A percentile compares a stretch with the other conserved stretches of the same genome.
Evolutionary conservation across 2,113 vertebrate species (phyloP).

Genomic region (Silurus glanis): DNA sequence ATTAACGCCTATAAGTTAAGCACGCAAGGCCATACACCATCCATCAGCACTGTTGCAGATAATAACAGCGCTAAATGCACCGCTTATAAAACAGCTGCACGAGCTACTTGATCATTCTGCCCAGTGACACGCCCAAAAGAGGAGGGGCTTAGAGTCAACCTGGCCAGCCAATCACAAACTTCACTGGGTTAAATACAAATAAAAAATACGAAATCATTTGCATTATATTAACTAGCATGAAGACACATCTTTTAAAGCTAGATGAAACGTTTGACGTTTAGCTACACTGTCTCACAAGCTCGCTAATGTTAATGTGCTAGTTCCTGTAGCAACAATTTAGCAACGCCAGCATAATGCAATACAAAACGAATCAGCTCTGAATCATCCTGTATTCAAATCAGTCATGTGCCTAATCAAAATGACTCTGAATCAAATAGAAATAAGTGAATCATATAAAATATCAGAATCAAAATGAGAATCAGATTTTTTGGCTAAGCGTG

Average conservation of each 20-base stretch:
- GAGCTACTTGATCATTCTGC: neutral
- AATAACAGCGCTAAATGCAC: neutral
- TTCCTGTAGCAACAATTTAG: neutral
- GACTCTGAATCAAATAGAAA: neutral
- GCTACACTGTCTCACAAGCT: too few relatives aligned
- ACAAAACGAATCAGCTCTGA: neutral
- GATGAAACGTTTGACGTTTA: neutral
- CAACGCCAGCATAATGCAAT: neutral
- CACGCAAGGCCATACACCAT: neutral
- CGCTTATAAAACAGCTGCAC: neutral
- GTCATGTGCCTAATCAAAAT: neutral
- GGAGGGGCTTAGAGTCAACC: neutral
- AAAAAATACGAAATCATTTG: neutral
- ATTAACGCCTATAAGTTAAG: constrained; percentile 26
- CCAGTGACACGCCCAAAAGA: too few relatives aligned
- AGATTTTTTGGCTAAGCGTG: too few relatives aligned
- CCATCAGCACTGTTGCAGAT: neutral
- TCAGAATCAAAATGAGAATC: too few relatives aligned
- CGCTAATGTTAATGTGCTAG: neutral
- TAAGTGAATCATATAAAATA: too few relatives aligned
- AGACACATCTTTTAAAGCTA: neutral
- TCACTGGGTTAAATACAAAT: too few relatives aligned
- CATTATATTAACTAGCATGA: neutral
- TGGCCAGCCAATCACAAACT: neutral
- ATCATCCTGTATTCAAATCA: neutral